Evolutionary conservation across 2,888 invertebrate species (phyloP).

Genomic region (Tenodera sinensis): DNA sequence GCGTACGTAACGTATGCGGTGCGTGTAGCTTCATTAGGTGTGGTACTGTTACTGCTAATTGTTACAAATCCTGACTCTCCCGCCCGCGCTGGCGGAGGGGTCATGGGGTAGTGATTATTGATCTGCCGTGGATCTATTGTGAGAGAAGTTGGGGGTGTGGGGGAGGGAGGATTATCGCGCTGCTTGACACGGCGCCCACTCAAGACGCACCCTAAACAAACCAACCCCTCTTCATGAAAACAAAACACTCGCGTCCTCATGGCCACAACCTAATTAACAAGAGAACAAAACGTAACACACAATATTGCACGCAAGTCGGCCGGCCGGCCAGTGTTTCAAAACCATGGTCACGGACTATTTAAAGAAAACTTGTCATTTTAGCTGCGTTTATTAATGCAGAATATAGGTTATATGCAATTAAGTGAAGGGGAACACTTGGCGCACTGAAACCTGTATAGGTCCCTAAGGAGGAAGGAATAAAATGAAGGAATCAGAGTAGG

Average conservation of each 20-base stretch:
- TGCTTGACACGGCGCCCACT: not conserved
- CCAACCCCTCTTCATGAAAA: not conserved
- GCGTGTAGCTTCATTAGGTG: not conserved
- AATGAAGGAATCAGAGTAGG: too few relatives aligned
- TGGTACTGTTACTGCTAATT: not conserved
- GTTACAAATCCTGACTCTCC: not conserved
- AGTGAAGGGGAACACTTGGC: too few relatives aligned
- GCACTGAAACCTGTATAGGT: too few relatives aligned
- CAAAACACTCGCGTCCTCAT: not conserved
- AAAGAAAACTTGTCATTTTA: too few relatives aligned
- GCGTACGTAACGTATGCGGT: not conserved
- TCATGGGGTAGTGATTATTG: not conserved
- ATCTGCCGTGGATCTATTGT: not conserved
- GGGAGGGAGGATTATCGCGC: not conserved
- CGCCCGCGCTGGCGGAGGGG: not conserved
- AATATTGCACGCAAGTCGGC: too few relatives aligned
- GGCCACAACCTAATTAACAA: not conserved
- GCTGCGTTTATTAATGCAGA: too few relatives aligned
- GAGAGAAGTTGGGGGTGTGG: not conserved
- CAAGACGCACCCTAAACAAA: not conserved
- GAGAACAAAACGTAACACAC: not conserved
- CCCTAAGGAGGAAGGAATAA: too few relatives aligned
- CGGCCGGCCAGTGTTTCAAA: too few relatives aligned
- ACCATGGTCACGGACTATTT: too few relatives aligned
- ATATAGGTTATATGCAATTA: too few relatives aligned